Evolutionary conservation across 1,140 invertebrate species (phyloP).

Genomic region (Eupeodes corollae): DNA sequence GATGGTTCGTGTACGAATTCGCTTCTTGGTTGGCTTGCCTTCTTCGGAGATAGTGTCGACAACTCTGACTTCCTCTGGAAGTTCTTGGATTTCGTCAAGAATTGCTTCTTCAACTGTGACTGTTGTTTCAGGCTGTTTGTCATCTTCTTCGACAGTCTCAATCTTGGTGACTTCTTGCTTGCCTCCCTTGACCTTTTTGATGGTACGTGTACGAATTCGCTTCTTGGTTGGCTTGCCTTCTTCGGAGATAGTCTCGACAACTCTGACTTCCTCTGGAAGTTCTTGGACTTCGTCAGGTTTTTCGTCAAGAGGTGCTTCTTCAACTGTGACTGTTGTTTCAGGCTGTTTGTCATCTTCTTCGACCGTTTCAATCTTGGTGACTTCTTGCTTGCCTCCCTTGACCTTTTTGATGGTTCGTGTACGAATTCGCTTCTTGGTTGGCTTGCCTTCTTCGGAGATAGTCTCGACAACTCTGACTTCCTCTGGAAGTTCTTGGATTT

Average conservation of each 20-base stretch:
- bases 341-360: slow-evolving; percentile 23
- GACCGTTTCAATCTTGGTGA: slow-evolving; percentile 18
- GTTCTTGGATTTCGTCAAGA: slow-evolving; percentile 4
- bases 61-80: slow-evolving; percentile 8
- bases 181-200: slow-evolving; percentile 23
- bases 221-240: slow-evolving; percentile 22
- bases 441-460: slow-evolving; percentile 11
- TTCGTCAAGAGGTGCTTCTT: slow-evolving; percentile 11
- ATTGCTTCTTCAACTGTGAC: slow-evolving; percentile 17
- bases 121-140: slow-evolving; percentile 21
- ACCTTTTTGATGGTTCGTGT: slow-evolving; percentile 10
- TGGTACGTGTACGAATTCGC: slow-evolving; percentile 14
- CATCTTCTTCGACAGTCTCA: slow-evolving; percentile 20
- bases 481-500: slow-evolving; percentile 6
- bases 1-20: slow-evolving; percentile 20
- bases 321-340: slow-evolving; percentile 19
- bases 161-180: slow-evolving; percentile 31
- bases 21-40: slow-evolving; percentile 14
- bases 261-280: slow-evolving; percentile 21
- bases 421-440: slow-evolving; percentile 16
- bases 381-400: slow-evolving; percentile 10
- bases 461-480: slow-evolving; percentile 26
- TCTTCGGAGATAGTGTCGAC: slow-evolving; percentile 10
- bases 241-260: slow-evolving; percentile 16
- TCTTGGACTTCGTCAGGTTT: slow-evolving; percentile 17